Percentiles rank a stretch among this genome's conserved stretches.
These are phyloP conservation scores for Oreochromis spilurus DNA, from an alignment of 2,113 vertebrate genomes.

Conservation along the genomic window DNA sequence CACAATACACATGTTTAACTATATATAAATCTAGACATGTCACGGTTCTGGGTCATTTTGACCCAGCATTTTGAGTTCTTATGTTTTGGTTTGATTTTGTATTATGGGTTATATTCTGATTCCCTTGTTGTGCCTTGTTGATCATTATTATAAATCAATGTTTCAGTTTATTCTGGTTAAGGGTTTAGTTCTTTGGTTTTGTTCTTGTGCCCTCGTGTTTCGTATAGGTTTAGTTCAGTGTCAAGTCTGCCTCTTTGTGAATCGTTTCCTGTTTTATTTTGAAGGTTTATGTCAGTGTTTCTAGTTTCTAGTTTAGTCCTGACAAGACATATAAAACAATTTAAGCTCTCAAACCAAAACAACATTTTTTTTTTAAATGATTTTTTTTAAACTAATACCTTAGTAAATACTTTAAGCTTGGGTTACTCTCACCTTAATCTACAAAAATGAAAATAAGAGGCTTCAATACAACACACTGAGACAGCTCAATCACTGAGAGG, in stretches of 20 bases:
- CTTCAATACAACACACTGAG: accelerated
- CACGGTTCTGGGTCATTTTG: not conserved
- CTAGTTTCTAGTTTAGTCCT: not conserved
- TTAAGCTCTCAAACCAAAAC: not conserved
- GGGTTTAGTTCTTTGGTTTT: not conserved
- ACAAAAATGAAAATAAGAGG: not conserved
- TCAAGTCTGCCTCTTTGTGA: not conserved
- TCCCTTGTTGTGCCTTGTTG: not conserved
- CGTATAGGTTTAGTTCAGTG: not conserved
- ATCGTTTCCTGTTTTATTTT: not conserved
- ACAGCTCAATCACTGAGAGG: not conserved
- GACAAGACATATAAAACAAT: not conserved
- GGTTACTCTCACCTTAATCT: not conserved
- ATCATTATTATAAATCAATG: not conserved
- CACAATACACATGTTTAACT: not conserved
- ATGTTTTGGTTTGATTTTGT: not conserved
- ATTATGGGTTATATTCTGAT: not conserved
- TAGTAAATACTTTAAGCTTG: not conserved
- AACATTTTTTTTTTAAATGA: accelerated
- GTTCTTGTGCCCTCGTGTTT: not conserved
- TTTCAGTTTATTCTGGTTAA: not conserved
- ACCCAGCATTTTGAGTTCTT: accelerated
- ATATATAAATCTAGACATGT: not conserved
- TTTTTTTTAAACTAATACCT: not conserved
- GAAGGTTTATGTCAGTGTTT: not conserved